phyloP scores from a whole-genome alignment of 2,888 invertebrate genomes.

The Drosophila austrosaltans region DNA sequence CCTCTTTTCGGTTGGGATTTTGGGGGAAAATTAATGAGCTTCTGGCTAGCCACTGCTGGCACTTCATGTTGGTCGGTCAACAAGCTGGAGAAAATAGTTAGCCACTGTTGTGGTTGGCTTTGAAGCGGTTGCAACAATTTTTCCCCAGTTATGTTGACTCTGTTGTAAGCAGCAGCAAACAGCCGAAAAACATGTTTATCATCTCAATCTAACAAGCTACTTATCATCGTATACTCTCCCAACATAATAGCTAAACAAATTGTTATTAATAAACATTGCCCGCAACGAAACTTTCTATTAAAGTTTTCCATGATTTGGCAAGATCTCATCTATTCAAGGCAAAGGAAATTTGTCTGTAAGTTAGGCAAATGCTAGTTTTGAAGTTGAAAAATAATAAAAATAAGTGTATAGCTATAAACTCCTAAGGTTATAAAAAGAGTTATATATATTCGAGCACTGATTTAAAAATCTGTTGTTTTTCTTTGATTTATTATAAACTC shows the following conservation, averaged over 20 bases:
- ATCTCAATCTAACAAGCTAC: constrained; percentile 7
- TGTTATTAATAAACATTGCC: not conserved
- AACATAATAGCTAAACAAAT: not conserved
- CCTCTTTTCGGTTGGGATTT: not conserved
- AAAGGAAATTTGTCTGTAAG: too few species aligned
- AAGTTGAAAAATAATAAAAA: too few species aligned
- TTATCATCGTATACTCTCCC: not conserved
- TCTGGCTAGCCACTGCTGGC: constrained; percentile 11
- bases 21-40: constrained; percentile 9
- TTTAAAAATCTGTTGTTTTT: too few species aligned
- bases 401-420: too few species aligned
- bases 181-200: not conserved
- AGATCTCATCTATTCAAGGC: too few species aligned
- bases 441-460: too few species aligned
- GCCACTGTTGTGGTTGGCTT: constrained; percentile 10
- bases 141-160: not conserved
- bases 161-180: not conserved
- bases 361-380: too few species aligned
- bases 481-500: too few species aligned
- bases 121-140: constrained; percentile 8
- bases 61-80: constrained; percentile 7
- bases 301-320: too few species aligned
- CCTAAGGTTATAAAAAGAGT: too few species aligned
- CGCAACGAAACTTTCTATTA: not conserved
- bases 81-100: constrained; percentile 9